Evolutionary conservation across 2,888 invertebrate genomes (phyloP).

Genomic region (Melanostoma scalare): DNA sequence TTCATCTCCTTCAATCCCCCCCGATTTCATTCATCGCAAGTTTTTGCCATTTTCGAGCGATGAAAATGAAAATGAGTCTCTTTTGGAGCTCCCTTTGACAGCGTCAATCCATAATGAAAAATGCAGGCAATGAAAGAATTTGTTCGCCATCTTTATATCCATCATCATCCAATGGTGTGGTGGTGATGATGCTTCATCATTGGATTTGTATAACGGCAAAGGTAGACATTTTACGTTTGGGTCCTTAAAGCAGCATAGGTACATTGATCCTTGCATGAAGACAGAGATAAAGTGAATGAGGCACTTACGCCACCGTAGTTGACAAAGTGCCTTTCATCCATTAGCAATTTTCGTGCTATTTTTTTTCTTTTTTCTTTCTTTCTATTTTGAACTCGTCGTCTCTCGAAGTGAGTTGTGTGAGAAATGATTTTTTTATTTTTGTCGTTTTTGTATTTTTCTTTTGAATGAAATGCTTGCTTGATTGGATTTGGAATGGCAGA

Average conservation of each 20-base stretch:
- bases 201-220: conserved; percentile 41
- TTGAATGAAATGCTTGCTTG: conserved; percentile 44
- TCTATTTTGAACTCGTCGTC: background rate
- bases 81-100: conserved; percentile 60
- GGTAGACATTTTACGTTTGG: conserved; percentile 33
- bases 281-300: conserved; percentile 24
- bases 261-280: conserved; percentile 34
- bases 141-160: conserved; percentile 58
- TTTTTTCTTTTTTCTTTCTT: background rate
- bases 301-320: conserved; percentile 56
- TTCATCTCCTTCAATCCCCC: background rate
- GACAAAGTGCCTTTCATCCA: conserved; percentile 69
- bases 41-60: conserved; percentile 43
- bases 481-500: conserved; percentile 24
- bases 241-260: conserved; percentile 37
- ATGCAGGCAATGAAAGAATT: conserved; percentile 63
- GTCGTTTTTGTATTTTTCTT: conserved; percentile 13
- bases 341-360: conserved; percentile 42
- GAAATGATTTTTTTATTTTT: conserved; percentile 11
- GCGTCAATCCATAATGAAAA: conserved; percentile 72
- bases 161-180: conserved; percentile 41
- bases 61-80: conserved; percentile 61
- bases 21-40: conserved; percentile 22
- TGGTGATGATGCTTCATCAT: conserved; percentile 66
- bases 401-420: background rate